Evolutionary conservation across 2,113 vertebrate genomes (phyloP).

Genomic region (Hypomesus transpacificus): DNA sequence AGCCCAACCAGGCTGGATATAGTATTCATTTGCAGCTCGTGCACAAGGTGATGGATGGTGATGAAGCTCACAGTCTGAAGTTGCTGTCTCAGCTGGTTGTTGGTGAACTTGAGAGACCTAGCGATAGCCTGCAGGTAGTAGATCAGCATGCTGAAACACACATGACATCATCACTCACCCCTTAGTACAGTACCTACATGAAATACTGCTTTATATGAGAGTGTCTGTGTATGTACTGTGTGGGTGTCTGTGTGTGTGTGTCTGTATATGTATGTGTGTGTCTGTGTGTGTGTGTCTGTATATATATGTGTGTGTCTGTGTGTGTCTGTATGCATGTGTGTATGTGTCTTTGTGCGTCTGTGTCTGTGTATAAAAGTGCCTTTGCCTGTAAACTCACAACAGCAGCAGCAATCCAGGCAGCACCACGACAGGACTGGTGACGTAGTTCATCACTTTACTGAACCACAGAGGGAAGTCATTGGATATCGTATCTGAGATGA

Average conservation of each 20-base stretch:
- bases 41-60: neutral
- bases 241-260: neutral
- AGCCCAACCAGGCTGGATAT: neutral
- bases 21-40: neutral
- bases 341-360: neutral
- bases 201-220: neutral
- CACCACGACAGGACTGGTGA: conserved; percentile 92
- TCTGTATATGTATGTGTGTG: neutral
- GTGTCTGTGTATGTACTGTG: neutral
- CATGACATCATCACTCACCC: conserved; percentile 1
- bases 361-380: neutral
- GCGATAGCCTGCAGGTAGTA: conserved; percentile 98
- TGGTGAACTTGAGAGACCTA: conserved; percentile 93
- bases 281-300: neutral
- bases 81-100: conserved; percentile 91
- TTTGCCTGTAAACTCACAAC: conserved; percentile 77
- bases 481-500: conserved; percentile 88
- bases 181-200: neutral
- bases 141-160: conserved; percentile 88
- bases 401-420: conserved; percentile 87
- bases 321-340: neutral
- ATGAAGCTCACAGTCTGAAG: conserved; percentile 85
- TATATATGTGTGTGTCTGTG: neutral
- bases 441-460: conserved; percentile 80
- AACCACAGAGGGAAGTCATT: conserved; percentile 90